A percentile compares a stretch with the other conserved stretches of the same genome.
phyloP scores from a whole-genome alignment of 2,113 vertebrate species.

The Ictalurus furcatus region DNA sequence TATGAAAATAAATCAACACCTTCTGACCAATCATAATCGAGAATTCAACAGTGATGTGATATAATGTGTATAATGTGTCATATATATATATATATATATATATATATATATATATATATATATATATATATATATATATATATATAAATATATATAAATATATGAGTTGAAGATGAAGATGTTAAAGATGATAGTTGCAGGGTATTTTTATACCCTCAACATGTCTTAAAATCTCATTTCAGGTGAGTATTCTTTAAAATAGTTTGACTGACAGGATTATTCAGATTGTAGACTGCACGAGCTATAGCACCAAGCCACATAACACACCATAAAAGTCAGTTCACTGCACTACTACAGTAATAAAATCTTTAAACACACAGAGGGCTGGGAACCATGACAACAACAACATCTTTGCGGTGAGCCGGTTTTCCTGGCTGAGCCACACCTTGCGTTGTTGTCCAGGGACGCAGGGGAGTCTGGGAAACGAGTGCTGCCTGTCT shows the following conservation, averaged over 20 bases:
- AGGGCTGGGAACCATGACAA: conserved; percentile 57
- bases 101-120: too few species aligned
- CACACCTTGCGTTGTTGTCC: conserved; percentile 71
- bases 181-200: background rate
- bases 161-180: too few species aligned
- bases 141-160: too few species aligned
- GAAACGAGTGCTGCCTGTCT: conserved; percentile 57
- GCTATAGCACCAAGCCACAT: background rate
- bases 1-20: background rate
- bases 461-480: conserved; percentile 61
- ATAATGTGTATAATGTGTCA: too few species aligned
- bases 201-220: background rate
- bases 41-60: background rate
- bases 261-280: background rate
- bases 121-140: too few species aligned
- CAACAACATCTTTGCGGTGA: conserved; percentile 55
- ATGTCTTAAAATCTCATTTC: background rate
- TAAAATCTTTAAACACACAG: conserved; percentile 27
- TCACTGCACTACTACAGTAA: conserved; percentile 10
- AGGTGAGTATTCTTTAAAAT: background rate
- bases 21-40: background rate
- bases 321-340: background rate
- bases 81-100: background rate
- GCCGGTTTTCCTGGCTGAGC: conserved; percentile 62
- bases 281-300: background rate